phyloP scores from a whole-genome alignment of 2,113 vertebrate species.

The Peromyscus leucopus region DNA sequence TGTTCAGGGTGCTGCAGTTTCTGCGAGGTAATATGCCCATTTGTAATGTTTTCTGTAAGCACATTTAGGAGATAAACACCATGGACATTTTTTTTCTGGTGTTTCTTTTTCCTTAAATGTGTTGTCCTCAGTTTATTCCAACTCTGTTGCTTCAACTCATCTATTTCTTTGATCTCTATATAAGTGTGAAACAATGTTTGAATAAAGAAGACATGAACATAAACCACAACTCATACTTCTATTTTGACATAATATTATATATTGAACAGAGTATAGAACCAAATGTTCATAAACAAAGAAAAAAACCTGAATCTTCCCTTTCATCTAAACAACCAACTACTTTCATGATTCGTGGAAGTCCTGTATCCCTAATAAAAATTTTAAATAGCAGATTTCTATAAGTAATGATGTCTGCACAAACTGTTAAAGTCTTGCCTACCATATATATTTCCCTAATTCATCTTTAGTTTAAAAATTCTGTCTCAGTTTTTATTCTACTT shows the following conservation, averaged over 20 bases:
- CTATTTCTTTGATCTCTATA: neutral
- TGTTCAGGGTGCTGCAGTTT: neutral
- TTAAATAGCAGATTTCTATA: neutral
- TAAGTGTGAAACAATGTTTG: neutral
- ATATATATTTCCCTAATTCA: neutral
- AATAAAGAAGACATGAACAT: neutral
- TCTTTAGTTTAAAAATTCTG: neutral
- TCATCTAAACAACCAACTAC: neutral
- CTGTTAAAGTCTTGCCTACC: neutral
- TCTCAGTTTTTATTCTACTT: neutral
- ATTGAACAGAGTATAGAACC: neutral
- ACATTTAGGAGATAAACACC: neutral
- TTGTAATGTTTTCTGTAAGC: neutral
- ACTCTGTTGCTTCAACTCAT: neutral
- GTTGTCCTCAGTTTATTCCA: neutral
- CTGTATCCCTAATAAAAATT: neutral
- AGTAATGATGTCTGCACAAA: neutral
- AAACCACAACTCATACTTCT: neutral
- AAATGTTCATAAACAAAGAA: neutral
- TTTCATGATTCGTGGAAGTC: neutral
- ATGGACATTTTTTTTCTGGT: neutral
- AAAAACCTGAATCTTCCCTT: neutral
- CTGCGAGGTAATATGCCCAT: neutral
- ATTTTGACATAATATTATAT: neutral
- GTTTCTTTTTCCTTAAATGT: neutral